phyloP scores from a whole-genome alignment of 2,113 vertebrate species.

The Anseranas semipalmata region DNA sequence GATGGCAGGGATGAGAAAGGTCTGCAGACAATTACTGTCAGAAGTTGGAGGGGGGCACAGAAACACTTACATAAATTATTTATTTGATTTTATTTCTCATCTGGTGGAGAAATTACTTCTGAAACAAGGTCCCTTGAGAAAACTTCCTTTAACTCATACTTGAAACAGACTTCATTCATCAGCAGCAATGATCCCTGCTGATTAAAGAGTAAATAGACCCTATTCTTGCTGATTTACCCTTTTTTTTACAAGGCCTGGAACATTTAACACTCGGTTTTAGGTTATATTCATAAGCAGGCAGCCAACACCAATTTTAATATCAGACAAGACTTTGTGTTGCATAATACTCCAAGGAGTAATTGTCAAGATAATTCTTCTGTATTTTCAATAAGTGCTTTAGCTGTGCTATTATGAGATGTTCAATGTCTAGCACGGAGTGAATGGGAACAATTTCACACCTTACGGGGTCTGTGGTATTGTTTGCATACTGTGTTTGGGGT shows the following conservation, averaged over 20 bases:
- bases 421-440: background rate
- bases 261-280: background rate
- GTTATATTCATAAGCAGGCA: background rate
- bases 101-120: background rate
- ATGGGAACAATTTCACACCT: background rate
- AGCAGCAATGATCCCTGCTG: background rate
- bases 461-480: background rate
- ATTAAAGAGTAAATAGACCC: background rate
- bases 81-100: background rate
- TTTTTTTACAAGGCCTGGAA: background rate
- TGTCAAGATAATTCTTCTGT: background rate
- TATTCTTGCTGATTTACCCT: conserved; percentile 5
- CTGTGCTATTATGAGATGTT: background rate
- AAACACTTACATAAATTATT: background rate
- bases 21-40: background rate
- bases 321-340: background rate
- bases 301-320: background rate
- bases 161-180: background rate
- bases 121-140: background rate
- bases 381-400: background rate
- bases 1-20: background rate
- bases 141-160: background rate
- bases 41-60: background rate
- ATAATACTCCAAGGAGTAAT: background rate
- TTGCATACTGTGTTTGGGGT: background rate